These are phyloP conservation scores for Drosophila lacicola DNA, from an alignment of 2,888 invertebrate species.

Conservation along the genomic window DNA sequence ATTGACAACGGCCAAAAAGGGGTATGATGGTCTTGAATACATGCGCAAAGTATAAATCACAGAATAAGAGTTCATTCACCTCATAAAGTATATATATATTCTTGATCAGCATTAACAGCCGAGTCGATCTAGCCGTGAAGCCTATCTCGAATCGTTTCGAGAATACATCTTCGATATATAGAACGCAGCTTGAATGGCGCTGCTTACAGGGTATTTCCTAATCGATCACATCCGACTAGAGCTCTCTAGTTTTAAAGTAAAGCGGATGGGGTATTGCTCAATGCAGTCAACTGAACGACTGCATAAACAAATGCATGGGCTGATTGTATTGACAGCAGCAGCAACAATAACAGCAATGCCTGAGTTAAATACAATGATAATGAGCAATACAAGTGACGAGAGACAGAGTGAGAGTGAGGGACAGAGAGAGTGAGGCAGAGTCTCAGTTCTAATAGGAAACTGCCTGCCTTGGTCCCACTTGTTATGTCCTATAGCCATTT, in stretches of 20 bases:
- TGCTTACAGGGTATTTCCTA: too few relatives aligned
- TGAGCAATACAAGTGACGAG: slow-evolving; percentile 51
- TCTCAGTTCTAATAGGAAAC: slow-evolving; percentile 41
- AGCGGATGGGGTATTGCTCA: slow-evolving; percentile 17
- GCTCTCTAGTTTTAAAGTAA: neutral
- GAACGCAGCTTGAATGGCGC: too few relatives aligned
- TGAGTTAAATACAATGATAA: slow-evolving; percentile 50
- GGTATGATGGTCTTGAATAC: too few relatives aligned
- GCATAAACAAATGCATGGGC: slow-evolving; percentile 66
- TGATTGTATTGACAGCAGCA: slow-evolving; percentile 64
- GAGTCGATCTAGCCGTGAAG: too few relatives aligned
- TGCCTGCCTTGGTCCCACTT: slow-evolving; percentile 15
- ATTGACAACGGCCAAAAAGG: too few relatives aligned
- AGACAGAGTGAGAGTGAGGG: neutral
- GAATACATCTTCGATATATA: too few relatives aligned
- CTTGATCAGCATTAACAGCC: too few relatives aligned
- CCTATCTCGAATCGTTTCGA: too few relatives aligned
- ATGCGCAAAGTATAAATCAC: too few relatives aligned
- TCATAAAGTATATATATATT: too few relatives aligned
- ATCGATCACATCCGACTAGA: too few relatives aligned
- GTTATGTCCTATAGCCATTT: slow-evolving; percentile 56
- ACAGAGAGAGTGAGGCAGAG: slow-evolving; percentile 3
- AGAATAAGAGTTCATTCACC: too few relatives aligned
- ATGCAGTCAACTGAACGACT: slow-evolving; percentile 39
- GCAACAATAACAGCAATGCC: slow-evolving; percentile 16